Percentiles rank a stretch among this genome's conserved stretches.
Evolutionary conservation across 2,888 invertebrate genomes (phyloP).

Genomic region (Pecten maximus): DNA sequence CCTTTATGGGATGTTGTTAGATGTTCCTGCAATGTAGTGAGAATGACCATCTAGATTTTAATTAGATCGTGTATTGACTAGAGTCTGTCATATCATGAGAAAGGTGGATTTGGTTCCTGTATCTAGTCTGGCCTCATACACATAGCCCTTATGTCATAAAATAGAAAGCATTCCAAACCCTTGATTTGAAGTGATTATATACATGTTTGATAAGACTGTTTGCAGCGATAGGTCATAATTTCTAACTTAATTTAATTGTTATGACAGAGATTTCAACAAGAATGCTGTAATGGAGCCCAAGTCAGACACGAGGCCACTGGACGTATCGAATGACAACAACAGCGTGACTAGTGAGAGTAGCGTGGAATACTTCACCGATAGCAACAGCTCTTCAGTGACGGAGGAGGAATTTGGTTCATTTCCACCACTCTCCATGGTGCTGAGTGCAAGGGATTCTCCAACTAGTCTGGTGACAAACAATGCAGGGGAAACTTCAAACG

Average conservation of each 20-base stretch:
- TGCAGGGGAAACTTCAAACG: background rate
- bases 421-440: background rate
- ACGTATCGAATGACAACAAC: background rate
- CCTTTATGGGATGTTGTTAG: no score
- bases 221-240: background rate
- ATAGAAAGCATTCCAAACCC: no score
- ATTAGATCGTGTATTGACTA: no score
- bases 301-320: background rate
- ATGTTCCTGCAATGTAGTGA: no score
- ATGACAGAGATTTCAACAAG: constrained; percentile 20
- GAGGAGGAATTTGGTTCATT: background rate
- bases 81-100: no score
- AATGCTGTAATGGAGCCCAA: background rate
- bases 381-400: background rate
- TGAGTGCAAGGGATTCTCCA: background rate
- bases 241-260: background rate
- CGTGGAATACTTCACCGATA: background rate
- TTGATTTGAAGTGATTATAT: no score
- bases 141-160: no score
- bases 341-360: background rate
- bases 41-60: no score
- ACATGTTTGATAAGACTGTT: no score
- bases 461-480: background rate
- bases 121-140: no score
- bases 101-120: no score